Percentiles rank a stretch among this genome's conserved stretches.
These are phyloP conservation scores for Willowsia nigromaculata DNA, from an alignment of 2,888 invertebrate species.

Conservation along the genomic window DNA sequence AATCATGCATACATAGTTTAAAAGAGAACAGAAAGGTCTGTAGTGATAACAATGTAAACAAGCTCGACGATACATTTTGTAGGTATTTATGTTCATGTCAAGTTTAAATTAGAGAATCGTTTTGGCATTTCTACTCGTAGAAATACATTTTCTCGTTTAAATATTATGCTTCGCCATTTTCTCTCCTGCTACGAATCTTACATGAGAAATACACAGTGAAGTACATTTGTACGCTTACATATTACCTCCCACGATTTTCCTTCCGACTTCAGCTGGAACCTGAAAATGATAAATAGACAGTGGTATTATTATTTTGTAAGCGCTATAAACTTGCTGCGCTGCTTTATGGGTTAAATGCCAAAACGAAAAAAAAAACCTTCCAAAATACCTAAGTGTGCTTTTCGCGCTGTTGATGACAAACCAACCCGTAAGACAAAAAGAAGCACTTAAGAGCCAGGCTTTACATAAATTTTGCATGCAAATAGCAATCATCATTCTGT, in stretches of 20 bases:
- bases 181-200: background rate
- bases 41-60: background rate
- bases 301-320: background rate
- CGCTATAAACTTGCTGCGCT: background rate
- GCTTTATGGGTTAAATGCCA: background rate
- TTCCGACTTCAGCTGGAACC: background rate
- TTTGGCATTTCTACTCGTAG: background rate
- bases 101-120: constrained; percentile 34
- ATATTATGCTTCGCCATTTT: background rate
- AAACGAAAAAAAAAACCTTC: background rate
- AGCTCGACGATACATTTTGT: background rate
- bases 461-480: background rate
- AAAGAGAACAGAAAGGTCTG: background rate
- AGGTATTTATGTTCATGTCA: constrained; percentile 27
- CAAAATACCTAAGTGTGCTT: background rate
- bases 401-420: background rate
- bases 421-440: background rate
- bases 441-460: background rate
- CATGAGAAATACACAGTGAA: background rate
- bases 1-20: background rate
- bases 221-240: background rate
- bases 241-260: background rate
- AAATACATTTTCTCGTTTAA: background rate
- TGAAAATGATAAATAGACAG: background rate
- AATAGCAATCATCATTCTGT: background rate